Base-by-base conservation (phyloP, 2,888 invertebrate genomes). In the Bembecia ichneumoniformis region DNA sequence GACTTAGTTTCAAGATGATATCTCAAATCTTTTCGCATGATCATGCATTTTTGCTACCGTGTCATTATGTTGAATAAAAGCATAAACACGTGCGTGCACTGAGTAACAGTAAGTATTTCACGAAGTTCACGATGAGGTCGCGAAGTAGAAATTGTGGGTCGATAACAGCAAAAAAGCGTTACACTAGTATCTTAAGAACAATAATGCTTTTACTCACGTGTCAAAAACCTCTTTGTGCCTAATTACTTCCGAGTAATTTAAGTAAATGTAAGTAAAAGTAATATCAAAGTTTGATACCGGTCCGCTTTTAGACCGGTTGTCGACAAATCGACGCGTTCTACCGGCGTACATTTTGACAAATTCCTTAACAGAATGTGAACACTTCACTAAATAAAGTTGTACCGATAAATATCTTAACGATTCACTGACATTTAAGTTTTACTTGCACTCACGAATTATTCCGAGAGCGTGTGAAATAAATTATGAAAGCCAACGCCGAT, bases 41-140 rank as follows among this genome's bases (percentile, higher is more conserved):
- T 40, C 40, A 52, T 55, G 53, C 55, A 50, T 45, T 56, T 50
- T 58, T 52, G 61, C 64, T 63, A 56, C 60, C 53, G 57, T 56
- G 48, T 40, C 28, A 28, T 28, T 46, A 34, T 35, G 47, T 43
- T 35, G 46, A 47, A 52, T 54, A 43, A 51, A 55, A 40, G 28
- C 28, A 28, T 51, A 55, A 54, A 50, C 53, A 60, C 56, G 62
- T 60, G 59, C 47, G 49, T 11, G 13, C 5, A 28, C 28, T 28
- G 28, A 28, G 28, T 28, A 28, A 28, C 28, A 28, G 28, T 28
- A 28, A 28, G 28, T 28, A 28, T 28, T 28, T 9, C 9, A 14
- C 40, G 40, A 40, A 28, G 63, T 57, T 58, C 55, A 54, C 34
- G 9, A 13, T 40, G 40, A 51, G 60, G 54, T 60, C 58, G 55